These are phyloP conservation scores for Diachasma alloeum DNA, from an alignment of 1,140 invertebrate species.

Conservation along the genomic window DNA sequence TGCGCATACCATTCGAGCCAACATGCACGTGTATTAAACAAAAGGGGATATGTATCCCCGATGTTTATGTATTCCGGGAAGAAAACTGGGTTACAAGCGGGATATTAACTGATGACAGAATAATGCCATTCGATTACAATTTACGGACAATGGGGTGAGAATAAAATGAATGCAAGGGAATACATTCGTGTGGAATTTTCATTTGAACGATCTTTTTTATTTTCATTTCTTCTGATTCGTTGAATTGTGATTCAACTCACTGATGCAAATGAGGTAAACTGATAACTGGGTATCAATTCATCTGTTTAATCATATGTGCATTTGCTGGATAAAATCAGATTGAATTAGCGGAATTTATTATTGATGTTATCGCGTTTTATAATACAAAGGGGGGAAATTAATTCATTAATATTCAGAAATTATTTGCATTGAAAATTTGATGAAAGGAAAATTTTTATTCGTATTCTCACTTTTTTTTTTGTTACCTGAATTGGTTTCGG, in stretches of 20 bases:
- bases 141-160: not conserved
- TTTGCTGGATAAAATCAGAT: no score
- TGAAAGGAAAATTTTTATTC: no score
- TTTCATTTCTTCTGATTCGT: no score
- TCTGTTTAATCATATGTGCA: no score
- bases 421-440: no score
- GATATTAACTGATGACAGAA: not conserved
- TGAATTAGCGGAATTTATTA: no score
- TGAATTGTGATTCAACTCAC: not conserved
- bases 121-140: conserved; percentile 2
- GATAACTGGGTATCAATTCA: not conserved
- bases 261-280: not conserved
- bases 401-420: no score
- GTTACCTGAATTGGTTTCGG: no score
- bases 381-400: no score
- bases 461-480: no score
- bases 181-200: not conserved
- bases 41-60: not conserved
- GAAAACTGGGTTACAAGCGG: not conserved
- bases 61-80: not conserved
- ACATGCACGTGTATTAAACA: conserved; percentile 20
- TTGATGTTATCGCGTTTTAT: no score
- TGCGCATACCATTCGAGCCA: conserved; percentile 29
- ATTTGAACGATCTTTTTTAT: not conserved
- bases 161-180: not conserved